These are phyloP conservation scores for Proisotoma minuta DNA, from an alignment of 2,888 invertebrate genomes.

Conservation along the genomic window DNA sequence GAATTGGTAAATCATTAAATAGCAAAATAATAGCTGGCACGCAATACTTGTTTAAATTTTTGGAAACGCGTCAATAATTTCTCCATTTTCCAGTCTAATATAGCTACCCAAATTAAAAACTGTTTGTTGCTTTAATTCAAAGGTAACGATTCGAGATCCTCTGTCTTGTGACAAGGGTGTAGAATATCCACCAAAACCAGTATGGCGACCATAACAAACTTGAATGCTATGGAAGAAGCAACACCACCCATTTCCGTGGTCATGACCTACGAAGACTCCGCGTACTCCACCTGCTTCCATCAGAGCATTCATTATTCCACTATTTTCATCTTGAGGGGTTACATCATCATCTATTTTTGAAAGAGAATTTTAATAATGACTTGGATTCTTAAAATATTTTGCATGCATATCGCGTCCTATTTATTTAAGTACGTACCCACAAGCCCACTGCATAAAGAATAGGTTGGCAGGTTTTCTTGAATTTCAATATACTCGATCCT, in stretches of 20 bases:
- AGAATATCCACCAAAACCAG: conserved; percentile 32
- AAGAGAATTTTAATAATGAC: not conserved
- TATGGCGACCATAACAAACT: conserved; percentile 34
- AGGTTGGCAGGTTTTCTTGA: conserved; percentile 18
- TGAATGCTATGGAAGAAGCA: conserved; percentile 27
- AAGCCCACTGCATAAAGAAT: conserved; percentile 23
- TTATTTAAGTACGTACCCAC: conserved; percentile 1
- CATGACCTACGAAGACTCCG: conserved; percentile 33
- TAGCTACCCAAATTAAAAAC: conserved; percentile 15
- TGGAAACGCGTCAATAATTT: conserved; percentile 28
- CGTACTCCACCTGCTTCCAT: conserved; percentile 22
- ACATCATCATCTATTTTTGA: conserved; percentile 27
- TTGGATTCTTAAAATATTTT: not conserved
- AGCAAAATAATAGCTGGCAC: not conserved
- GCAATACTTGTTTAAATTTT: no score
- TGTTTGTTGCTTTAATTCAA: conserved; percentile 15
- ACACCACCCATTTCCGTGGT: conserved; percentile 38
- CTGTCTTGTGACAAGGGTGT: not conserved
- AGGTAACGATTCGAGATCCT: conserved; percentile 20
- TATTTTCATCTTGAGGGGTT: conserved; percentile 22
- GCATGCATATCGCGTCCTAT: not conserved
- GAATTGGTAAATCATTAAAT: not conserved
- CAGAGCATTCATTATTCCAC: conserved; percentile 29
- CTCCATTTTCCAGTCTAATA: conserved; percentile 30
- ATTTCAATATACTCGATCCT: not conserved